Evolutionary conservation across 2,888 invertebrate genomes (phyloP).

Genomic region (Eristalis pertinax): DNA sequence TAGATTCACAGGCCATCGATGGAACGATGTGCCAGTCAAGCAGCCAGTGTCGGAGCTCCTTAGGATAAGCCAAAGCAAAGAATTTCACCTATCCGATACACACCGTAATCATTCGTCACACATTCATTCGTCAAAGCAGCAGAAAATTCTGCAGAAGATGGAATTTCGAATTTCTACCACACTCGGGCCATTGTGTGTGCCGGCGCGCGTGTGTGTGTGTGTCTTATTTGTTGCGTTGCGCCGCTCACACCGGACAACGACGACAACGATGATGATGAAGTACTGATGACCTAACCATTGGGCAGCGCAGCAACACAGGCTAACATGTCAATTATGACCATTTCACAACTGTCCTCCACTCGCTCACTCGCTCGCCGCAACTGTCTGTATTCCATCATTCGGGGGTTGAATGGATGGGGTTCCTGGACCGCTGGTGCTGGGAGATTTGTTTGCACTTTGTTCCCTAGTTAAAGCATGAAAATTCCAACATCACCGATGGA

Average conservation of each 20-base stretch:
- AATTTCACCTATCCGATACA: conserved; percentile 59
- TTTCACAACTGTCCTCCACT: conserved; percentile 43
- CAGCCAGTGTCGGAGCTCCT: not conserved
- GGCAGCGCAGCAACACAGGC: conserved; percentile 31
- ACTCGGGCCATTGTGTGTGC: conserved; percentile 6
- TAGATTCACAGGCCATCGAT: conserved; percentile 1
- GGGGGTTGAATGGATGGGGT: conserved; percentile 32
- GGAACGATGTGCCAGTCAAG: no score
- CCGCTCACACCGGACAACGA: not conserved
- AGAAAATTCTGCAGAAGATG: conserved; percentile 35
- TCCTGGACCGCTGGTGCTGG: not conserved
- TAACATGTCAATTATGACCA: conserved; percentile 70
- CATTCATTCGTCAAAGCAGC: conserved; percentile 24
- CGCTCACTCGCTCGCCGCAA: not conserved
- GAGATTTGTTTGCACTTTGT: conserved; percentile 63
- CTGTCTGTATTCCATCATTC: conserved; percentile 20
- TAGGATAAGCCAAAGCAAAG: conserved; percentile 15
- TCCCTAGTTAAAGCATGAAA: conserved; percentile 70
- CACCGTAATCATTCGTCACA: conserved; percentile 64
- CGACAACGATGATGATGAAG: conserved; percentile 56
- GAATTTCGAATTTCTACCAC: not conserved
- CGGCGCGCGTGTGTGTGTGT: no score
- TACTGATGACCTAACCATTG: conserved; percentile 67
- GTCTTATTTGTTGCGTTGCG: not conserved
- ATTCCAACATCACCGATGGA: conserved; percentile 56